Evolutionary conservation across 2,113 vertebrate genomes (phyloP).

Genomic region (Sinocyclocheilus grahami): DNA sequence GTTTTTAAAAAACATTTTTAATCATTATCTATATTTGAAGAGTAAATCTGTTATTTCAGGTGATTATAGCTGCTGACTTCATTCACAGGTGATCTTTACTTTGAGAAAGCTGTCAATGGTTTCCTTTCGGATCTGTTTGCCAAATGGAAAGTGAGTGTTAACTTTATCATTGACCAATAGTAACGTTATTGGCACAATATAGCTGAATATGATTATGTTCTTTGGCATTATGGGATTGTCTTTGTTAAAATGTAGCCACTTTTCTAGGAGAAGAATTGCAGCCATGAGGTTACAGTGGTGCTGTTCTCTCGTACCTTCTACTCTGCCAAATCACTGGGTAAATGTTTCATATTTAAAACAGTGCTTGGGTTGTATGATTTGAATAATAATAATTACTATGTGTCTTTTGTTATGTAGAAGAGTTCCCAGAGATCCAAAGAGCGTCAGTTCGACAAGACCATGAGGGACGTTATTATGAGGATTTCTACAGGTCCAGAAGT

Average conservation of each 20-base stretch:
- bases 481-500: slow-evolving; percentile 88
- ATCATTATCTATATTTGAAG: not conserved
- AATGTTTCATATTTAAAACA: slow-evolving; percentile 38
- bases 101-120: slow-evolving; percentile 97
- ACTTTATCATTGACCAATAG: not conserved
- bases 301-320: slow-evolving; percentile 98
- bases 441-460: slow-evolving; percentile 88
- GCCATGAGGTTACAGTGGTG: slow-evolving; percentile 96
- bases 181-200: not conserved
- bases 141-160: slow-evolving; percentile 92
- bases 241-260: slow-evolving; percentile 10
- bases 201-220: not conserved
- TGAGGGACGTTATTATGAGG: slow-evolving; percentile 91
- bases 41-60: not conserved
- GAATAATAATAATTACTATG: not conserved
- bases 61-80: not conserved
- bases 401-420: slow-evolving; percentile 75
- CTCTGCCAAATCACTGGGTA: slow-evolving; percentile 86
- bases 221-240: not conserved
- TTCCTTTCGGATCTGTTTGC: slow-evolving; percentile 96
- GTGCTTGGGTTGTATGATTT: not conserved
- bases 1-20: not conserved
- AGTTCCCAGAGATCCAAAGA: slow-evolving; percentile 91
- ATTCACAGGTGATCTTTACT: slow-evolving; percentile 91
- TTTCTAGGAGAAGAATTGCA: slow-evolving; percentile 95